Evolutionary conservation across 1,140 invertebrate species (phyloP), one percentile per base, ranked within the genome.

Genomic region (Drosophila melanogaster): DNA sequence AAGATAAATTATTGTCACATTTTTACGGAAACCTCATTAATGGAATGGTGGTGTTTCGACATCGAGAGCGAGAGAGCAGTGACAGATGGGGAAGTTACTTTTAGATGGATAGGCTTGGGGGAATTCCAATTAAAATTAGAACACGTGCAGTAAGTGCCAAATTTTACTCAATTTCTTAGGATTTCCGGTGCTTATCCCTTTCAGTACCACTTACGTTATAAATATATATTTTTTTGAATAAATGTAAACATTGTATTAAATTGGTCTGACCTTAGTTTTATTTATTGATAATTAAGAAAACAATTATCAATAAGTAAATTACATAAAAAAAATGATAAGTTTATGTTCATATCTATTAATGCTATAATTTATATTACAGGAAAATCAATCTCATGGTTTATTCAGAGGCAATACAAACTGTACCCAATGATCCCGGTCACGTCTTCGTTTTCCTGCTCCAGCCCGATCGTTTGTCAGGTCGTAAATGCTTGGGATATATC

Each of bases 1-100:
- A 30, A 56, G 37, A 56, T 53, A 70, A 70, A 70, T 70, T 69
- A 69, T 70, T 70, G 66, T 70, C 66, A 57, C 64, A 41, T 56
- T 70, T 70, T 66, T 56, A 40, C 35, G 64, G 64, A 65, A 69
- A 70, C 47, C 66, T 47, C 53, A 70, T 70, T 70, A 70, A 40
- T 17, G 43, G 37, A 24, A 19, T 7, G 19, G 17, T 24, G 14
- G 11, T 1, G 17, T 17, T 35, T 24, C 0, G 10, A 17, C 26
- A 47, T 3, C 2, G 14, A 30, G 11, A 12, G 38, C 19, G 22
- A 22, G 30, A 57, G 51, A 40, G 37, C 15, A n/a, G 58, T 62
- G 41, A 17, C 10, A 22, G 24, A 22, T 65, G 33, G 33, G 33
- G 22, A 46, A 65, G 47, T 35, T 30, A 47, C 59, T 38, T 26